A percentile compares a stretch with the other conserved stretches of the same genome.
phyloP scores from a whole-genome alignment of 1,140 invertebrate species.

The Drosophila kepulauana region DNA sequence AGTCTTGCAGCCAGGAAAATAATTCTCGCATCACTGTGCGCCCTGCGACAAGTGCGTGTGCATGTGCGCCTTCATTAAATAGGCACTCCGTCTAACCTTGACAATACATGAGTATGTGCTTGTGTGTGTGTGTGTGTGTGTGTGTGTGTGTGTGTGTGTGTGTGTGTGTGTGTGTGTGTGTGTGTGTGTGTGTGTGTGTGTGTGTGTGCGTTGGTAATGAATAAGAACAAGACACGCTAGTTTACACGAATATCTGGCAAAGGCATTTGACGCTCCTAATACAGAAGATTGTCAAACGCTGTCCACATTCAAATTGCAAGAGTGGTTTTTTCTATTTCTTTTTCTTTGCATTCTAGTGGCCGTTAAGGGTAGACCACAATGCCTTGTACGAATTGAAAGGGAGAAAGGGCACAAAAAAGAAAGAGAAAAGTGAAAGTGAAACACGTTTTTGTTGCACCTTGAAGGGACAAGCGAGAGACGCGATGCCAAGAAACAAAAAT shows the following conservation, averaged over 20 bases:
- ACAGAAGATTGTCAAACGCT: slow-evolving; percentile 25
- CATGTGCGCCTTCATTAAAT: slow-evolving; percentile 11
- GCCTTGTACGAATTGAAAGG: no score
- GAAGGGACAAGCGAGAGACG: background rate
- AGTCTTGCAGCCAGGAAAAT: background rate
- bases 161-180: slow-evolving; percentile 12
- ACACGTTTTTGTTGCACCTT: slow-evolving; percentile 14
- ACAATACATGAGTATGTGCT: slow-evolving; percentile 19
- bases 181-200: slow-evolving; percentile 2
- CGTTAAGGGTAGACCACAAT: background rate
- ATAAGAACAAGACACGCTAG: slow-evolving; percentile 1
- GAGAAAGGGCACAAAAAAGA: background rate
- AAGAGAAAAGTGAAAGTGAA: slow-evolving; percentile 58
- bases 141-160: slow-evolving; percentile 11
- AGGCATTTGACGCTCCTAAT: slow-evolving; percentile 41
- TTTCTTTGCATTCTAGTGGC: background rate
- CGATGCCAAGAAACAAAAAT: slow-evolving; percentile 17
- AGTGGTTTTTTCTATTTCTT: slow-evolving; percentile 20
- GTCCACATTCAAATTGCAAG: slow-evolving; percentile 34
- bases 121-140: slow-evolving; percentile 12
- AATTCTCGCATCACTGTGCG: slow-evolving; percentile 2
- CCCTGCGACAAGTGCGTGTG: slow-evolving; percentile 24
- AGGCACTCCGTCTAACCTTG: slow-evolving; percentile 63
- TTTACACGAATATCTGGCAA: slow-evolving; percentile 30
- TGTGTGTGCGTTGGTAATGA: slow-evolving; percentile 11